A percentile compares a stretch with the other conserved stretches of the same genome.
Evolutionary conservation across 1,140 invertebrate species (phyloP).

Genomic region (Portunus trituberculatus): DNA sequence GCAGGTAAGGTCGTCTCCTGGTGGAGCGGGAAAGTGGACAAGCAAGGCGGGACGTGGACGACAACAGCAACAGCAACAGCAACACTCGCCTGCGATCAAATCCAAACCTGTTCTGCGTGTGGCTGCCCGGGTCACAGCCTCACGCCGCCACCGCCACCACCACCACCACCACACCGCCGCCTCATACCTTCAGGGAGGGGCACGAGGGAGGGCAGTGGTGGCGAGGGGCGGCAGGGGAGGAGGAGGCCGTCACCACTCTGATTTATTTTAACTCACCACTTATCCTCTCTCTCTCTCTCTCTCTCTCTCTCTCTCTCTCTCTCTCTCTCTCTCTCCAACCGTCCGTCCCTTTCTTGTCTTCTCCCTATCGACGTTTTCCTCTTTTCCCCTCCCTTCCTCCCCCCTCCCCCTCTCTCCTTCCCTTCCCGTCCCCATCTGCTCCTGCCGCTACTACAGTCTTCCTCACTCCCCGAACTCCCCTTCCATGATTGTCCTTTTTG

Average conservation of each 20-base stretch:
- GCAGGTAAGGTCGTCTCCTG: not conserved
- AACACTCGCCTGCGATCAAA: slow-evolving; percentile 18
- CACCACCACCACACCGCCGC: not conserved
- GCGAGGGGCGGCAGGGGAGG: not conserved
- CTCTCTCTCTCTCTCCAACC: not conserved
- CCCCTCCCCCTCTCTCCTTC: not conserved
- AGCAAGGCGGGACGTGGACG: not conserved
- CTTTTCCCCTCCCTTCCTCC: not conserved
- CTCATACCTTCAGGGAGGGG: not conserved
- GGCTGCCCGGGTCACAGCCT: not conserved
- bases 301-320: not conserved
- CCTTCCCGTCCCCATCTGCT: not conserved
- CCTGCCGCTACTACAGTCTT: not conserved
- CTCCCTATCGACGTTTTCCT: not conserved
- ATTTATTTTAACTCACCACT: slow-evolving; percentile 14
- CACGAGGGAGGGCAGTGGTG: not conserved
- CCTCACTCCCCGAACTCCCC: not conserved
- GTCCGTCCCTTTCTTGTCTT: not conserved
- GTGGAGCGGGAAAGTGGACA: slow-evolving; percentile 9
- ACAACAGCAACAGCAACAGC: slow-evolving; percentile 5
- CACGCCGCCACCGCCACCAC: not conserved
- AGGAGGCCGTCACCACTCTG: not conserved
- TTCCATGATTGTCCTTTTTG: not conserved
- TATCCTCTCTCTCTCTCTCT: not conserved
- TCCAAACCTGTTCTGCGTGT: slow-evolving; percentile 48